phyloP scores from a whole-genome alignment of 2,113 vertebrate species.

The Cyanoramphus novaezelandiae region DNA sequence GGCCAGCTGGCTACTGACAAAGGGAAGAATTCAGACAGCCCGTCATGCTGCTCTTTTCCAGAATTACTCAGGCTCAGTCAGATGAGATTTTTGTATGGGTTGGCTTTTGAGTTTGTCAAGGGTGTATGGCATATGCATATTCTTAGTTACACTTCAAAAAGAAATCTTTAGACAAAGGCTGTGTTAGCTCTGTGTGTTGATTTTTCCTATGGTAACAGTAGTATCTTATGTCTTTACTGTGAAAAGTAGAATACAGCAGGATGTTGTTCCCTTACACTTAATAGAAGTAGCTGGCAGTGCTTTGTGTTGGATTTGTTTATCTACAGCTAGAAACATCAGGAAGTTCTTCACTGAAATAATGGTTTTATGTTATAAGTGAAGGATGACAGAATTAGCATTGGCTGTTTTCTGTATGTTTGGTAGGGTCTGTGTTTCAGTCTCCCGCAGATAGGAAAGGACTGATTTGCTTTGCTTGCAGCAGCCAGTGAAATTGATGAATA shows the following conservation, averaged over 20 bases:
- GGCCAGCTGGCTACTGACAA: not conserved
- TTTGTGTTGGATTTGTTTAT: not conserved
- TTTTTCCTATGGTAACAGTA: not conserved
- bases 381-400: not conserved
- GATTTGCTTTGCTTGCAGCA: conserved; percentile 14
- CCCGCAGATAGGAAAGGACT: not conserved
- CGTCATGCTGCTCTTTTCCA: not conserved
- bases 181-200: not conserved
- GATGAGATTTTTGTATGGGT: not conserved
- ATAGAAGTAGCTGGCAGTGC: not conserved
- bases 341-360: not conserved
- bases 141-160: not conserved
- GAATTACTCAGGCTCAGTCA: not conserved
- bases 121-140: not conserved
- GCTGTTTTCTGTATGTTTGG: not conserved
- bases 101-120: not conserved
- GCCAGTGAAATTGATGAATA: not conserved
- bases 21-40: not conserved
- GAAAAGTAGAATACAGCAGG: not conserved
- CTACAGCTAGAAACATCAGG: not conserved
- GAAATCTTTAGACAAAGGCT: not conserved
- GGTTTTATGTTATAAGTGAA: not conserved
- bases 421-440: not conserved
- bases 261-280: not conserved
- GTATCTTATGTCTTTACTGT: not conserved